Evolutionary conservation across 2,113 vertebrate genomes (phyloP).

Genomic region (Pan troglodytes): DNA sequence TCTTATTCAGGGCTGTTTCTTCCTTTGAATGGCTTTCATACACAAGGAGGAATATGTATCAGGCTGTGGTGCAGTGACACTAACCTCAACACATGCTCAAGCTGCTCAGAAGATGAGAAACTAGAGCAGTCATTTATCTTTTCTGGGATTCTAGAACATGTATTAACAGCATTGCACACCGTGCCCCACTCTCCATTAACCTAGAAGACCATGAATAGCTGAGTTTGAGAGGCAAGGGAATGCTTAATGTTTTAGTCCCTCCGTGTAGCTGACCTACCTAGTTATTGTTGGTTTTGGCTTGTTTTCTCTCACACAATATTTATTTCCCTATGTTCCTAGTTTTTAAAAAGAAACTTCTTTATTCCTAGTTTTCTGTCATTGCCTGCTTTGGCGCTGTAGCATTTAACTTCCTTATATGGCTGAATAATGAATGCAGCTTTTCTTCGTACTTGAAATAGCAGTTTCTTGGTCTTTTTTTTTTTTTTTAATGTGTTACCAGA

Average conservation of each 20-base stretch:
- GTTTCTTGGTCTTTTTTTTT: background rate
- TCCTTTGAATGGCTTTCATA: background rate
- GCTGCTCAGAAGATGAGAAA: background rate
- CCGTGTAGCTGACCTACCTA: background rate
- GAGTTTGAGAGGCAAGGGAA: background rate
- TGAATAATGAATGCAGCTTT: slow-evolving; percentile 24
- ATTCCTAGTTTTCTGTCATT: background rate
- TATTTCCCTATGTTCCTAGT: background rate
- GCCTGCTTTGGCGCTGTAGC: background rate
- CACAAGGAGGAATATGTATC: background rate
- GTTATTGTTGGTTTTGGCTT: background rate
- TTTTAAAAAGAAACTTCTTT: background rate
- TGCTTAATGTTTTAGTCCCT: background rate
- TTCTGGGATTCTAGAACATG: background rate
- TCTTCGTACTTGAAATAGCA: slow-evolving; percentile 14
- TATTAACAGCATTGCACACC: background rate
- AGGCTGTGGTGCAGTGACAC: background rate
- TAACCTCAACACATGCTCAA: rapidly evolving
- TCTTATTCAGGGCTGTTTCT: background rate
- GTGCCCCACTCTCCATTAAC: background rate
- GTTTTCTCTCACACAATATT: background rate
- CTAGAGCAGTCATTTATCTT: background rate
- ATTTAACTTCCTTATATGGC: background rate
- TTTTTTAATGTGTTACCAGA: background rate
- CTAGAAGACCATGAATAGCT: background rate